These are phyloP conservation scores for Lymantria dispar DNA, from an alignment of 2,888 invertebrate species.

Conservation along the genomic window DNA sequence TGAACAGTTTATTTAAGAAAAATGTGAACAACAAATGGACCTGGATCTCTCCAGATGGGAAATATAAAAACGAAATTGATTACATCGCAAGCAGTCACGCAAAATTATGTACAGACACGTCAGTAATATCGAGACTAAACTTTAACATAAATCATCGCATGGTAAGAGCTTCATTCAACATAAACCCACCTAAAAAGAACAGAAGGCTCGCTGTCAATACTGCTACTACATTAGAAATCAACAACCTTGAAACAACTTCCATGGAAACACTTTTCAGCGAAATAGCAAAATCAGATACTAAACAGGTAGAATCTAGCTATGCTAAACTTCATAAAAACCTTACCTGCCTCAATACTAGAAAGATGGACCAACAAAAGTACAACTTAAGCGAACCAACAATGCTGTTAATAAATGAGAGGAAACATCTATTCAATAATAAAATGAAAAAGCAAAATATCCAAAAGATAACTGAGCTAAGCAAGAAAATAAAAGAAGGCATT, in stretches of 20 bases:
- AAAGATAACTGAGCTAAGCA: too few species aligned
- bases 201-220: not conserved
- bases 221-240: not conserved
- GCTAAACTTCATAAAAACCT: not conserved
- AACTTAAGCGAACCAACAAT: too few species aligned
- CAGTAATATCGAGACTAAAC: conserved; percentile 4
- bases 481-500: too few species aligned
- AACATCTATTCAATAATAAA: too few species aligned
- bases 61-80: conserved; percentile 14
- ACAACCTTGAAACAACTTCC: not conserved
- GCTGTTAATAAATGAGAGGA: too few species aligned
- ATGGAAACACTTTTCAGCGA: not conserved
- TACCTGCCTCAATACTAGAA: not conserved
- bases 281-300: not conserved
- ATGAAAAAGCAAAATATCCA: too few species aligned
- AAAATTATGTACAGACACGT: conserved; percentile 1
- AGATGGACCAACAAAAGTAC: too few species aligned
- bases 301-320: not conserved
- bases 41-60: conserved; percentile 14
- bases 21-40: too few species aligned
- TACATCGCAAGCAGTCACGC: conserved; percentile 7
- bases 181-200: not conserved
- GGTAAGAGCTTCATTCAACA: not conserved
- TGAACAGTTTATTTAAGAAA: too few species aligned
- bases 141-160: conserved; percentile 5